phyloP scores from a whole-genome alignment of 2,888 invertebrate genomes.

The Chrysolina haemoptera region DNA sequence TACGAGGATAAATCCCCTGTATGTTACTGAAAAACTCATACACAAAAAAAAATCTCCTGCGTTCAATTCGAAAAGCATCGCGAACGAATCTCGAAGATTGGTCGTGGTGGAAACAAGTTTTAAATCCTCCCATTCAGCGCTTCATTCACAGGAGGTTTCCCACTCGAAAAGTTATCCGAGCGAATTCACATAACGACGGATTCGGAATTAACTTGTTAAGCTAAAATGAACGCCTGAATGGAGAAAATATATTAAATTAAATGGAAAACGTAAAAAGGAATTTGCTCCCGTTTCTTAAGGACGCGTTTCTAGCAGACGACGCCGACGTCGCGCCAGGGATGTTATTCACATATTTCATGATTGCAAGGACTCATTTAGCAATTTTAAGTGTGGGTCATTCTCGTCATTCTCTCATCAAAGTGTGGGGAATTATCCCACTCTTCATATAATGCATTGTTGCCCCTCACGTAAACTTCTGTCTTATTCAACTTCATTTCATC shows the following conservation, averaged over 20 bases:
- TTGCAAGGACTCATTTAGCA: no score
- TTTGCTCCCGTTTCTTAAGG: conserved; percentile 16
- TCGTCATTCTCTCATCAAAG: no score
- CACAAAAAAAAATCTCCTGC: not conserved
- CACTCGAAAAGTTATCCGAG: conserved; percentile 54
- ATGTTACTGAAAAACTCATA: not conserved
- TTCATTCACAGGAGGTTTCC: conserved; percentile 39
- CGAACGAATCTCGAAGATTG: conserved; percentile 19
- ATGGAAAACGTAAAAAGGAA: conserved; percentile 52
- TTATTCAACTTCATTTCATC: no score
- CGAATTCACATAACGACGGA: conserved; percentile 56
- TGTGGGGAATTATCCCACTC: no score
- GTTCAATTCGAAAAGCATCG: not conserved
- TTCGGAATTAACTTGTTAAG: conserved; percentile 64
- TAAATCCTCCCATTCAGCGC: conserved; percentile 40
- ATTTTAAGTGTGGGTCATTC: no score
- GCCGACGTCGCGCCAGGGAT: not conserved
- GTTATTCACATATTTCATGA: not conserved
- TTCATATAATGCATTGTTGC: no score
- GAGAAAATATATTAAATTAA: conserved; percentile 57
- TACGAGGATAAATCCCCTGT: not conserved
- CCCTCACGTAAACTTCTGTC: no score
- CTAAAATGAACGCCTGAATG: conserved; percentile 59
- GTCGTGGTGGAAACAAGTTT: conserved; percentile 38
- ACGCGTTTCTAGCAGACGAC: not conserved